phyloP scores from a whole-genome alignment of 2,113 vertebrate species.

The Lagopus muta region DNA sequence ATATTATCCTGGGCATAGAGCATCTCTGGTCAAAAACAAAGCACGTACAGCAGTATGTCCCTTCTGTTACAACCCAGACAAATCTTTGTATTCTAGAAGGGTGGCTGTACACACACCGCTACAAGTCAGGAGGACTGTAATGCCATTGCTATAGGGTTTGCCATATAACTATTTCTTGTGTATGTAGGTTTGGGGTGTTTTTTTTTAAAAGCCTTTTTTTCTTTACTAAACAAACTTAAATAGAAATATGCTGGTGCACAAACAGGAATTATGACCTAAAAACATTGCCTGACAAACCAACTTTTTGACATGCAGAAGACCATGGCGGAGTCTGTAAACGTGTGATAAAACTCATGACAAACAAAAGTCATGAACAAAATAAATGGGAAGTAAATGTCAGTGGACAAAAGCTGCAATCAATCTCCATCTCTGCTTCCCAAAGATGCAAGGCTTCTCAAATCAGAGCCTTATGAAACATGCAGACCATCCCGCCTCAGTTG shows the following conservation, averaged over 20 bases:
- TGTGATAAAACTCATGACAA: rapidly evolving
- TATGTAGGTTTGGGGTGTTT: not conserved
- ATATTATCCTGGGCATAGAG: rapidly evolving
- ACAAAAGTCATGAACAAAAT: not conserved
- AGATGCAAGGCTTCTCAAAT: not conserved
- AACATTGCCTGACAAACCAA: not conserved
- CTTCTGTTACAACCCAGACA: not conserved
- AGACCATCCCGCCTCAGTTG: not conserved
- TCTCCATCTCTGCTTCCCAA: not conserved
- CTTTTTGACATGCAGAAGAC: not conserved
- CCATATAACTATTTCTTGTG: not conserved
- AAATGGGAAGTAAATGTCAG: not conserved
- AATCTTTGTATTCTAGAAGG: not conserved
- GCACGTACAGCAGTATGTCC: too few relatives aligned
- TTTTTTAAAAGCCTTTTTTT: not conserved
- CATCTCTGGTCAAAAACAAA: not conserved
- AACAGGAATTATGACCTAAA: not conserved
- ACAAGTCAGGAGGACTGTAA: rapidly evolving
- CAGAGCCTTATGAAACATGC: not conserved
- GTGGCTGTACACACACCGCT: not conserved
- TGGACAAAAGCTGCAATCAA: not conserved
- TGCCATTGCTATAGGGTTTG: not conserved
- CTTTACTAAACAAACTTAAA: not conserved
- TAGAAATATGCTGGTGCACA: not conserved
- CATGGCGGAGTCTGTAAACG: rapidly evolving